A percentile compares a stretch with the other conserved stretches of the same genome.
These are phyloP conservation scores for Resseliella maxima DNA, from an alignment of 2,888 invertebrate species.

Conservation along the genomic window DNA sequence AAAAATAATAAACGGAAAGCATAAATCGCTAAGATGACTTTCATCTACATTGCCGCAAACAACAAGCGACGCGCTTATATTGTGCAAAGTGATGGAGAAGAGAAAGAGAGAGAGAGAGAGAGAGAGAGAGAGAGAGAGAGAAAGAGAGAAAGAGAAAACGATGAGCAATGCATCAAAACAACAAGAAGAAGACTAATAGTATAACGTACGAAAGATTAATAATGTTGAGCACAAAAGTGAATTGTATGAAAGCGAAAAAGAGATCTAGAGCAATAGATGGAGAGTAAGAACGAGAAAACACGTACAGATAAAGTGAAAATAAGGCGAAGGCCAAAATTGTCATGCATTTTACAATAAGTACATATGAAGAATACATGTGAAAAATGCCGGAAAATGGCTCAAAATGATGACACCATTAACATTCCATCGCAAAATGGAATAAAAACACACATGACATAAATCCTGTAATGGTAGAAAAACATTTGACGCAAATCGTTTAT, in stretches of 20 bases:
- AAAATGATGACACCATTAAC: constrained; percentile 50
- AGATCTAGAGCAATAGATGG: too few species aligned
- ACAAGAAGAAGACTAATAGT: background rate
- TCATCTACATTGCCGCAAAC: background rate
- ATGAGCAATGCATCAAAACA: background rate
- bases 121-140: background rate
- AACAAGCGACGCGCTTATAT: background rate
- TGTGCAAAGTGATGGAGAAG: background rate
- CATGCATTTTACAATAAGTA: constrained; percentile 20
- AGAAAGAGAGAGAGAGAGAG: background rate
- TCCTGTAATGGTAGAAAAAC: background rate
- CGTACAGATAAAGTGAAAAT: constrained; percentile 43
- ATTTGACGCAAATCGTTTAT: background rate
- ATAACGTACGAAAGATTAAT: constrained; percentile 31
- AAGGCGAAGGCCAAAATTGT: constrained; percentile 46
- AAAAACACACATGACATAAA: background rate
- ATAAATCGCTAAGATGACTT: constrained; percentile 46
- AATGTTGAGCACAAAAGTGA: constrained; percentile 38
- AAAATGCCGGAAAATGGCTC: constrained; percentile 35
- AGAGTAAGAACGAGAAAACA: too few species aligned
- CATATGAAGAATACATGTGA: background rate
- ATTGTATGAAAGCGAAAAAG: too few species aligned
- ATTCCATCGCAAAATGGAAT: constrained; percentile 29
- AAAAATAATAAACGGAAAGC: constrained; percentile 31
- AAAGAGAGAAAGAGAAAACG: background rate